Evolutionary conservation across 2,113 vertebrate species (phyloP), one percentile per base, ranked within the genome.

Genomic region (Cheilinus undulatus): DNA sequence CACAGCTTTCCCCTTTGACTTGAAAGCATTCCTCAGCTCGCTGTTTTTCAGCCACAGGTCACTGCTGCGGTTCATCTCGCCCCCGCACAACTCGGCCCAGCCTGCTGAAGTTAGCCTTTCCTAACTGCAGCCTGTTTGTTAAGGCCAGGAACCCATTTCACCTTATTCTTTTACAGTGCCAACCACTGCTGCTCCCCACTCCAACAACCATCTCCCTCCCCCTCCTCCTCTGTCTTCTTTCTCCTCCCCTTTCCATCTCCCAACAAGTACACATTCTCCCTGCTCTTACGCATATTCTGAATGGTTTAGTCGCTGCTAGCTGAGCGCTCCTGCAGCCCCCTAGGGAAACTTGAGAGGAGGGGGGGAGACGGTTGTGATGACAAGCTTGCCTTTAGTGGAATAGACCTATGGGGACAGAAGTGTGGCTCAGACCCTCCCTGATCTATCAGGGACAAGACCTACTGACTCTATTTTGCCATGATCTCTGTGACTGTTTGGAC

Each of bases 351-450:
- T 59, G 59, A 8, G 53, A 56, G 68, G 36, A 69, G 66, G 77
- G 78, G n/a, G 80, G 59, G 74, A 88, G 89, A 89, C 88, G 90
- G 78, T 90, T 93, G 89, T 91, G 88, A 93, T 95, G 93, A 94
- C 88, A 93, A 73, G 70, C 85, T 77, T 91, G 83, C 89, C 74
- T 71, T 82, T 83, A 82, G 80, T 74, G 83, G 90, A 90, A 73
- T 84, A 86, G 77, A 49, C 71, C 84, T 89, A 90, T 88, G 86
- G 88, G 88, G 89, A 88, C 80, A 83, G 77, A 92, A 76, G 83
- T 75, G 87, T 67, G 62, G 54, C 85, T 76, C 63, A 82, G 82
- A 62, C 32, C 48, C 43, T 76, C 84, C 61, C 59, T 83, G 38
- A 75, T 88, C 76, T 75, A 54, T 65, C 75, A 84, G 82, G 69